These are phyloP conservation scores for Syngnathus floridae DNA, from an alignment of 2,113 vertebrate species.

Conservation along the genomic window DNA sequence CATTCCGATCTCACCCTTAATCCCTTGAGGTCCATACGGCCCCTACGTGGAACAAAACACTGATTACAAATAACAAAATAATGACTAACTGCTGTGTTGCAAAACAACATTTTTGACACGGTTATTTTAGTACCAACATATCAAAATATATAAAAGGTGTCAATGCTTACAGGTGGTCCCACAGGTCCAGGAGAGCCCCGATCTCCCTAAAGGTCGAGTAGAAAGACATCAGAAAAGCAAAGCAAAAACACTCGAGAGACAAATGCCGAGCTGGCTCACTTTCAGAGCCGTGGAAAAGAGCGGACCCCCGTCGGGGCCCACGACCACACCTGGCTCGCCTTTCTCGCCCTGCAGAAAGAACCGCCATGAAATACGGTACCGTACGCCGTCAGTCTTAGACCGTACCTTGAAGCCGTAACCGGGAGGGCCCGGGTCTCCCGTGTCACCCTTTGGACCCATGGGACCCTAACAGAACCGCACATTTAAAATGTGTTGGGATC, in stretches of 20 bases:
- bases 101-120: neutral
- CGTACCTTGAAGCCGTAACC: slow-evolving; percentile 64
- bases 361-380: neutral
- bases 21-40: slow-evolving; percentile 71
- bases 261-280: slow-evolving; percentile 37
- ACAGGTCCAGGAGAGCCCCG: slow-evolving; percentile 60
- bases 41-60: slow-evolving; percentile 66
- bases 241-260: neutral
- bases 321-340: slow-evolving; percentile 65
- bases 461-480: slow-evolving; percentile 55
- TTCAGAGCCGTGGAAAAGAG: slow-evolving; percentile 45
- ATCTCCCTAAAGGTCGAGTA: slow-evolving; percentile 56
- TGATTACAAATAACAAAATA: neutral
- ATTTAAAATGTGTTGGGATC: neutral
- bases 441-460: slow-evolving; percentile 69
- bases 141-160: no score
- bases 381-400: neutral
- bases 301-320: slow-evolving; percentile 68
- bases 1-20: slow-evolving; percentile 94
- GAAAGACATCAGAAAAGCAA: neutral
- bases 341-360: slow-evolving; percentile 66
- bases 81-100: no score
- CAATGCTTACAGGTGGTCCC: slow-evolving; percentile 64
- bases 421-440: slow-evolving; percentile 56
- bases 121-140: neutral